These are phyloP conservation scores for Psilanteris sp. DNA, from an alignment of 1,140 invertebrate species.

Conservation along the genomic window DNA sequence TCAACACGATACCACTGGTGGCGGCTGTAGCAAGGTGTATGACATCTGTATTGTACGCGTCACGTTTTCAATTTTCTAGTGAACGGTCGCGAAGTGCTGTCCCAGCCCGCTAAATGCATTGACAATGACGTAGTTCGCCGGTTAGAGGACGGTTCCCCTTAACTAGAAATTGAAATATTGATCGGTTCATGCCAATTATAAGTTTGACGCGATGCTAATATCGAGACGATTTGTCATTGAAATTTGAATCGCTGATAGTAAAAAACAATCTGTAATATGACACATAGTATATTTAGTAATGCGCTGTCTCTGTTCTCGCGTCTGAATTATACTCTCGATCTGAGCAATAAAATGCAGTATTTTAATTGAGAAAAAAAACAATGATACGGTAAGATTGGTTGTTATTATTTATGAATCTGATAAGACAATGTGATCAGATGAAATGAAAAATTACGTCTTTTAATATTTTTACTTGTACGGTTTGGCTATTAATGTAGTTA, in stretches of 20 bases:
- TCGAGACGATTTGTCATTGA: conserved; percentile 66
- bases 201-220: conserved; percentile 76
- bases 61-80: conserved; percentile 79
- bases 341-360: too few species aligned
- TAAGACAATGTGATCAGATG: too few species aligned
- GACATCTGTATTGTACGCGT: conserved; percentile 74
- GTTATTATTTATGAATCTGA: too few species aligned
- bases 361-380: too few species aligned
- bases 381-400: too few species aligned
- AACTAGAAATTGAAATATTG: conserved; percentile 79
- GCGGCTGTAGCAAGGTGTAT: conserved; percentile 57
- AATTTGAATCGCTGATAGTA: conserved; percentile 44
- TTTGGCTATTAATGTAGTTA: too few species aligned
- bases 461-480: too few species aligned
- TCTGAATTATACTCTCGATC: too few species aligned
- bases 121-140: conserved; percentile 69
- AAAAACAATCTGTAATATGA: conserved; percentile 42
- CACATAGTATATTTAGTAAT: too few species aligned
- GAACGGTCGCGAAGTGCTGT: conserved; percentile 72
- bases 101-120: conserved; percentile 74
- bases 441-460: too few species aligned
- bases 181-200: conserved; percentile 77
- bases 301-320: too few species aligned
- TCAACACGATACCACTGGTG: conserved; percentile 49
- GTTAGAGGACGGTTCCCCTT: conserved; percentile 69